Base-by-base conservation (phyloP, 2,888 invertebrate genomes). In the Acronicta leporina region DNA sequence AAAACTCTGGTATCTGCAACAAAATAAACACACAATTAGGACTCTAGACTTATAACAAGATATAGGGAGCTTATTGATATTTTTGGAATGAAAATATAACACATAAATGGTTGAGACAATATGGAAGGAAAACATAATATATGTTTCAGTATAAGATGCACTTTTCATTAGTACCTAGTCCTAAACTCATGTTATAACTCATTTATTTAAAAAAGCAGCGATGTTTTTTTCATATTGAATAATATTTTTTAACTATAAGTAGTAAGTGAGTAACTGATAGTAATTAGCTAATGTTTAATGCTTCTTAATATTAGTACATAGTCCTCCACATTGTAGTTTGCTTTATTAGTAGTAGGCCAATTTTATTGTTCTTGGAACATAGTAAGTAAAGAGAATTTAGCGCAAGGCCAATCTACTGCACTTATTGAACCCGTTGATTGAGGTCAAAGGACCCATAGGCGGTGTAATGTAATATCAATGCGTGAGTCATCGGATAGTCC, bases 1-100 rank as follows among this genome's bases (percentile, higher is more conserved):
- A 93, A 86, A 96, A 96, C 81, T 96, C 96, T 79, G 96, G 92
- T 87, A 94, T 90, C 94, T 94, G 88, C 20, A 89, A 87, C 81
- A 86, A 88, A 16, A 52, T 53, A 30, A 68, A 47, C 16, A 25
- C 43, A 10, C 9, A n/a, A 13, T 72, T 50, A 46, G 16, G 30
- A 30, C 30, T 11, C 0, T 10, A 20, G 20, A 20, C 4, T 20
- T 20, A 20, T 20, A 3, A 3, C 20, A 20, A 20, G 20, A 20
- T n/a, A n/a, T n/a, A n/a, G 20, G 20, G 2, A 2, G 2, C 20
- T 20, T 20, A 20, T 20, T 20, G 20, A 20, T n/a, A 20, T 20
- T 20, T 20, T 20, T 20, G 20, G 20, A 20, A 20, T 20, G 20
- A 20, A 20, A 20, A 20, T 20, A 20, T 20, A 20, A 20, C 20